Conservation (phyloP, 2,888 invertebrate genomes). For the Dorcus hopei region DNA sequence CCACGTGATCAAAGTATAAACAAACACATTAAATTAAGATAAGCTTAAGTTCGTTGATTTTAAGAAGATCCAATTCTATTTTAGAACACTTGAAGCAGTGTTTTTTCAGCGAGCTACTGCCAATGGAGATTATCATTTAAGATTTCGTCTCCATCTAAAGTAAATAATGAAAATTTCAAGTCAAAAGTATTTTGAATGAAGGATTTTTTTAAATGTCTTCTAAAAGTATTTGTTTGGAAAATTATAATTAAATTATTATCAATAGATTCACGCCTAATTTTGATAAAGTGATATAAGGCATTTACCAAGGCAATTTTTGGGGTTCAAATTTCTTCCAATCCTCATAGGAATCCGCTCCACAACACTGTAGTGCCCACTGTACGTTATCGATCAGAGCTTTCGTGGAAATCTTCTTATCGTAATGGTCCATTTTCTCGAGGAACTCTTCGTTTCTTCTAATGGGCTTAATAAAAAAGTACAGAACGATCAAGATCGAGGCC, state of each 20-base stretch:
- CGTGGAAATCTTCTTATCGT: conserved; percentile 9
- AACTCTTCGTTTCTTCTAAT: conserved; percentile 15
- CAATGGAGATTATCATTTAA: too few relatives aligned
- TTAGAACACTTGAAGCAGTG: too few relatives aligned
- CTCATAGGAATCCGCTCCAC: conserved; percentile 29
- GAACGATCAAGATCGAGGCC: conserved; percentile 14
- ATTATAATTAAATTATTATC: too few relatives aligned
- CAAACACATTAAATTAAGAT: too few relatives aligned
- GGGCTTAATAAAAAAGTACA: conserved; percentile 10
- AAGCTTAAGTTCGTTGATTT: too few relatives aligned
- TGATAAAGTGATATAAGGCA: background rate
- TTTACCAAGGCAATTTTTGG: conserved; percentile 13
- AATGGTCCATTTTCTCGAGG: conserved; percentile 12
- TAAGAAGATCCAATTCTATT: too few relatives aligned
- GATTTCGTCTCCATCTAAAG: too few relatives aligned
- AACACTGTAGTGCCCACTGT: conserved; percentile 35
- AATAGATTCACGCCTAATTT: background rate
- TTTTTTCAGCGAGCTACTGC: too few relatives aligned
- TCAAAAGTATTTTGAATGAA: too few relatives aligned
- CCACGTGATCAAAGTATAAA: too few relatives aligned
- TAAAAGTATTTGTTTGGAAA: background rate
- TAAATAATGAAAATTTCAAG: too few relatives aligned
- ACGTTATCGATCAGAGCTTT: conserved; percentile 34
- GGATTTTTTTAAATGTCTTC: background rate
- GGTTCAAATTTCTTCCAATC: conserved; percentile 26